A percentile compares a stretch with the other conserved stretches of the same genome.
Conservation (phyloP, 2,888 invertebrate genomes). For the Pammene fasciana region DNA sequence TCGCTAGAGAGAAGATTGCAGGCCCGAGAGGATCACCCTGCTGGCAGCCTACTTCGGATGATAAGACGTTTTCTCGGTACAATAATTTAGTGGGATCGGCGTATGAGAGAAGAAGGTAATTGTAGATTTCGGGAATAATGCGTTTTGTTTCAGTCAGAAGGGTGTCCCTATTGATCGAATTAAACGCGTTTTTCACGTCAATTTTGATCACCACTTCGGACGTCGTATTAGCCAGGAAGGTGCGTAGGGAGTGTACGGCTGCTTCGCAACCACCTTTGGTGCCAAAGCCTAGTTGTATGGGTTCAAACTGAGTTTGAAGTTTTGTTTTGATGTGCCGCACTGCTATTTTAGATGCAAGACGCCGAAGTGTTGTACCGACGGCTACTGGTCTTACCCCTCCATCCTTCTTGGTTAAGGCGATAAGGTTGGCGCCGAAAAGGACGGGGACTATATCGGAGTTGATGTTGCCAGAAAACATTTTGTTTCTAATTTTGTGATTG, state of each 20-base stretch:
- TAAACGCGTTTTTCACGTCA: background rate
- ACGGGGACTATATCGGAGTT: background rate
- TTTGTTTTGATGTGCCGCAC: background rate
- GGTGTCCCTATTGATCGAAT: background rate
- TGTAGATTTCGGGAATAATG: background rate
- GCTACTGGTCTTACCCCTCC: background rate
- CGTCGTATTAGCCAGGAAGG: background rate
- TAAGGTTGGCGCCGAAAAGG: background rate
- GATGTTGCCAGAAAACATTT: background rate
- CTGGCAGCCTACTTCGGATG: no score
- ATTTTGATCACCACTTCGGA: background rate
- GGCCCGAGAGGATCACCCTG: no score
- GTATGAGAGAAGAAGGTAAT: background rate
- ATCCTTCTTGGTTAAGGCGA: background rate
- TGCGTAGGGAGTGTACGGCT: background rate
- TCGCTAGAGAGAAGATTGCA: no score
- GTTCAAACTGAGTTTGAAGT: background rate
- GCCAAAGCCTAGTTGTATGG: background rate
- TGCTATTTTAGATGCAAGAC: background rate
- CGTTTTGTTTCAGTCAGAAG: background rate
- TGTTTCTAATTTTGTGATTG: background rate
- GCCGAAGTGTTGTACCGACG: background rate
- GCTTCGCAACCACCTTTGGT: background rate
- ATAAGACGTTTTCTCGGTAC: no score
- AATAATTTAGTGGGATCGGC: no score